Base-by-base conservation (phyloP, 2,888 invertebrate species). In the Ditula angustiorana region DNA sequence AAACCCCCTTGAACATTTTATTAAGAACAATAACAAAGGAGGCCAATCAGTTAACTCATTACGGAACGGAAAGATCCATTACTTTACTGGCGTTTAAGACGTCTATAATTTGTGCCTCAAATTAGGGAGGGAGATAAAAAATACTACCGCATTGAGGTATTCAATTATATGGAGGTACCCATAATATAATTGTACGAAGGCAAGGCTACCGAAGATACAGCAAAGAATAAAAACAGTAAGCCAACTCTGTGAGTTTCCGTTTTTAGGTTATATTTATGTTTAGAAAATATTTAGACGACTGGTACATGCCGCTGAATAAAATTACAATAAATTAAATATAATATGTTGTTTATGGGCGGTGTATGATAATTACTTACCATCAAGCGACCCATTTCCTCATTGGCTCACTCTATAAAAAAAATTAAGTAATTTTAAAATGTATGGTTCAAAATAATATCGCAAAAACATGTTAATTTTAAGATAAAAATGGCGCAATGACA, bases 41-140 rank as follows among this genome's bases (percentile, higher is more conserved):
- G 62, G 67, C 68, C 72, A 67, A 74, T 71, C 73, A 69, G 72
- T 73, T 68, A 69, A 67, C 67, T 70, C 70, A 73, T 74, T 73
- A 73, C 61, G 55, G 64, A 67, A 70, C 71, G 71, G 70, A 72
- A 70, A 73, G 71, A 70, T 75, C 75, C 76, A 77, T 80, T 80
- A 77, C 71, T 63, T 55, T 52, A 62, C 68, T 63, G 73, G 68
- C 76, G 71, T 74, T 73, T 73, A 74, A 68, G 66, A 49, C 68
- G 52, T 64, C 69, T 74, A 73, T 76, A 78, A 80, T 78, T 77
- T 78, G 76, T 74, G 70, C 71, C 69, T 73, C 69, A 70, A 71
- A 77, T 80, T 77, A 80, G 60, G 69, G 50, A 67, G 53, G 57
- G 61, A 67, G 69, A 72, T 72, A 76, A 75, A 71, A 67, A 71